Conservation (phyloP, 2,888 invertebrate genomes). For the Druceiella hillmani region DNA sequence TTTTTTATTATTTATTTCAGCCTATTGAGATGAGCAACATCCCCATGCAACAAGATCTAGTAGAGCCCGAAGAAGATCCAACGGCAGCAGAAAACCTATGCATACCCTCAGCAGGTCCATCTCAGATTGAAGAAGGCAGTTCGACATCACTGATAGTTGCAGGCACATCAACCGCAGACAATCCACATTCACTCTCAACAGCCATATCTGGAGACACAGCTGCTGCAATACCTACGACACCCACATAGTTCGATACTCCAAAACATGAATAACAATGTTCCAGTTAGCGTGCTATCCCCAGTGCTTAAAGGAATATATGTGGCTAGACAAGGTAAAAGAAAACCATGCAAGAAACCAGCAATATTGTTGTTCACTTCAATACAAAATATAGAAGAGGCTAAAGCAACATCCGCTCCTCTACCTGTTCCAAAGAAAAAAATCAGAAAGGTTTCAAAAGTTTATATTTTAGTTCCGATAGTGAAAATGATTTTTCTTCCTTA, state of each 20-base stretch:
- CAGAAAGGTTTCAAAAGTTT: slow-evolving; percentile 11
- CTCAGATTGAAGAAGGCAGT: slow-evolving; percentile 13
- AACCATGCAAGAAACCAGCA: slow-evolving; percentile 20
- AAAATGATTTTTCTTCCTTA: slow-evolving; percentile 10
- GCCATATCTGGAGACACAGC: slow-evolving; percentile 10
- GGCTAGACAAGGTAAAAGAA: slow-evolving; percentile 24
- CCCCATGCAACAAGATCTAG: too few relatives aligned
- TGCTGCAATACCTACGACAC: slow-evolving; percentile 13
- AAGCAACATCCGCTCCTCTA: slow-evolving; percentile 19
- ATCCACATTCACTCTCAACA: slow-evolving; percentile 7
- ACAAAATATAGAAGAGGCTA: slow-evolving; percentile 22
- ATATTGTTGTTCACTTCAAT: slow-evolving; percentile 22
- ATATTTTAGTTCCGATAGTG: slow-evolving; percentile 13
- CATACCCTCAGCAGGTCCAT: slow-evolving; percentile 13
- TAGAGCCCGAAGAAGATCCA: slow-evolving; percentile 11
- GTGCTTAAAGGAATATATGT: slow-evolving; percentile 20
- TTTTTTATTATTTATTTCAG: too few relatives aligned
- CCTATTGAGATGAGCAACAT: too few relatives aligned
- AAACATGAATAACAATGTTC: slow-evolving; percentile 11
- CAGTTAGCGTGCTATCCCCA: slow-evolving; percentile 20
- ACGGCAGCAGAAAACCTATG: slow-evolving; percentile 10
- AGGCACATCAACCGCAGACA: slow-evolving; percentile 14
- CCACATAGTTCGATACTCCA: slow-evolving; percentile 9
- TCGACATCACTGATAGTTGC: slow-evolving; percentile 14
- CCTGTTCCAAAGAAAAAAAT: slow-evolving; percentile 19